Conservation (phyloP, 2,797 vertebrate species). For the Anguilla obscura region DNA sequence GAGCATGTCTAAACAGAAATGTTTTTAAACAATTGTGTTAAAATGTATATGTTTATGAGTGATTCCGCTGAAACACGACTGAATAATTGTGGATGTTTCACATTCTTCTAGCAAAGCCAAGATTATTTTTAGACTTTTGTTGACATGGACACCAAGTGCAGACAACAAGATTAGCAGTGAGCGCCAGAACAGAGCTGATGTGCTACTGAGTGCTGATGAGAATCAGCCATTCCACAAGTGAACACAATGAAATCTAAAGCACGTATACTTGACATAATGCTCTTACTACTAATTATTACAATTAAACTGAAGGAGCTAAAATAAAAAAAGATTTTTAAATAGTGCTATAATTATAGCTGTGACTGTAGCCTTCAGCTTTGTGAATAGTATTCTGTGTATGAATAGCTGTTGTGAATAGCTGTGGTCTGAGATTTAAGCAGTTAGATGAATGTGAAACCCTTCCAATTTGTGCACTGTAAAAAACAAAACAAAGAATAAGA, state of each 20-base stretch:
- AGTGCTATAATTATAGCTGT: not conserved
- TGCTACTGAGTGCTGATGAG: not conserved
- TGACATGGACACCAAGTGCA: not conserved
- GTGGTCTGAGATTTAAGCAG: not conserved
- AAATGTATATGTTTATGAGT: not conserved
- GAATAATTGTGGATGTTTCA: not conserved
- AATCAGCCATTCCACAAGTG: not conserved
- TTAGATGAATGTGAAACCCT: not conserved
- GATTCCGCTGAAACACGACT: not conserved
- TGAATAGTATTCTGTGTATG: not conserved
- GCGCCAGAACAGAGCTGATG: not conserved
- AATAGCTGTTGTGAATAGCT: not conserved
- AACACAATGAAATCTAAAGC: not conserved
- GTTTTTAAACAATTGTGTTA: not conserved
- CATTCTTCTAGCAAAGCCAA: not conserved
- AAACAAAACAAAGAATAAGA: too few species aligned
- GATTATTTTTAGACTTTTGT: not conserved
- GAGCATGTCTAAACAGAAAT: not conserved
- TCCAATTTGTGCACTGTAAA: not conserved
- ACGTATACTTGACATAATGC: not conserved
- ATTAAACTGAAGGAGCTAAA: not conserved
- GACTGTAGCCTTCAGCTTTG: constrained; percentile 8
- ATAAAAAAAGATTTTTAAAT: not conserved
- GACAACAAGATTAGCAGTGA: not conserved
- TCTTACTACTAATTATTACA: too few species aligned